Evolutionary conservation across 2,113 vertebrate genomes (phyloP).

Genomic region (Sakesphorus luctuosus): DNA sequence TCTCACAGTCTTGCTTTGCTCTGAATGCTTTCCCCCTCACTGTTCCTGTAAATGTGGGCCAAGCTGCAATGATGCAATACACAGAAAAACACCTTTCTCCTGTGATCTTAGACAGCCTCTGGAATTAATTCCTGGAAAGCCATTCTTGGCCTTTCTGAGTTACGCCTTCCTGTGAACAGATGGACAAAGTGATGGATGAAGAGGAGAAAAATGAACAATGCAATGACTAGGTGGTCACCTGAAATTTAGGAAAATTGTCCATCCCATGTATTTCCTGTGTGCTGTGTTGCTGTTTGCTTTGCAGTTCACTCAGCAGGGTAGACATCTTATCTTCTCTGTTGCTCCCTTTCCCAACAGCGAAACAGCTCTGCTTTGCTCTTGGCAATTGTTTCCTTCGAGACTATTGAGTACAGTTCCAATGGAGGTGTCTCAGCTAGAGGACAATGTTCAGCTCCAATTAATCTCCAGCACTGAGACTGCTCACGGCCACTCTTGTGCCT

Average conservation of each 20-base stretch:
- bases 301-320: background rate
- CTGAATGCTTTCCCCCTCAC: background rate
- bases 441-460: background rate
- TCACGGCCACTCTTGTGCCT: background rate
- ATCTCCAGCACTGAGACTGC: background rate
- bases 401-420: background rate
- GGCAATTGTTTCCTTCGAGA: background rate
- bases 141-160: background rate
- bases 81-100: slow-evolving; percentile 43
- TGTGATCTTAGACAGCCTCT: slow-evolving; percentile 50
- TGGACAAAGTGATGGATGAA: background rate
- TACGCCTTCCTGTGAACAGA: background rate
- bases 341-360: background rate
- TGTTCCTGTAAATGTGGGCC: slow-evolving; percentile 53
- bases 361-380: background rate
- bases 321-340: background rate
- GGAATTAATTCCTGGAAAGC: slow-evolving; percentile 63
- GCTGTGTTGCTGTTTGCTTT: background rate
- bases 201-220: background rate
- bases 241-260: background rate
- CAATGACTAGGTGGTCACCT: background rate
- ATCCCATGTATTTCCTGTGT: background rate
- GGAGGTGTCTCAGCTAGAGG: background rate
- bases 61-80: slow-evolving; percentile 49
- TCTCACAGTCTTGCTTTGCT: background rate